phyloP scores from a whole-genome alignment of 1,140 invertebrate genomes.

The fruit fly (Drosophila melanogaster) region Release_6_plus_ISO1_MT NT_037436.4:20690001-20690500 shows the following conservation, averaged over 20 bases:
- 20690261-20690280: slow-evolving; percentile 62
- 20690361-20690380: slow-evolving; percentile 81
- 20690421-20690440: slow-evolving; percentile 45
- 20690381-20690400: slow-evolving; percentile 60
- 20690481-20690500: not conserved
- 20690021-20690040: slow-evolving; percentile 3
- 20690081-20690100: slow-evolving; percentile 38
- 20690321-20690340: slow-evolving; percentile 79
- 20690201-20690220: slow-evolving; percentile 46
- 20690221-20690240: slow-evolving; percentile 84
- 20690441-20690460: slow-evolving; percentile 21
- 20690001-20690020: slow-evolving; percentile 75
- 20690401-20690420: slow-evolving; percentile 34
- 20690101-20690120: slow-evolving; percentile 1
- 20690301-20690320: slow-evolving; percentile 40
- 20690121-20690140: slow-evolving; percentile 54
- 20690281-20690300: slow-evolving; percentile 57
- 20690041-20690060: slow-evolving; percentile 23
- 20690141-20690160: slow-evolving; percentile 48
- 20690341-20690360: slow-evolving; percentile 64
- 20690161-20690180: slow-evolving; percentile 56
- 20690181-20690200: slow-evolving; percentile 60
- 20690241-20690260: slow-evolving; percentile 81
- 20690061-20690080: slow-evolving; percentile 69
- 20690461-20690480: slow-evolving; percentile 1